Evolutionary conservation across 2,888 invertebrate genomes (phyloP), one percentile per base, ranked within the genome.

Genomic region (Tinea semifulvella): DNA sequence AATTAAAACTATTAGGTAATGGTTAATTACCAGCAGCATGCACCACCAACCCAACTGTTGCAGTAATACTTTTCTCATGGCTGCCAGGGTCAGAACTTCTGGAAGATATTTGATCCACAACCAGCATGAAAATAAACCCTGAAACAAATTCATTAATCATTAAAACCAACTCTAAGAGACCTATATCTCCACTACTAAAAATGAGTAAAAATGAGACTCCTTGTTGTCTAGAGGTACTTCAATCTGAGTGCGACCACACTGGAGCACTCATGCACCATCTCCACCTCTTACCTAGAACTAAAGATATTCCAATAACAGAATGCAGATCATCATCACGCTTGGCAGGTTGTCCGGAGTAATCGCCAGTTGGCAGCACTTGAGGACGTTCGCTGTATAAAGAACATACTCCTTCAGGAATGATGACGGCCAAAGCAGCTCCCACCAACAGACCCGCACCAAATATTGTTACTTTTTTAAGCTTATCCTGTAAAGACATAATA

Each of bases 381-480:
- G 61, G 54, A 10, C 59, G 57, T 11, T 83, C 83, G 43, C 75
- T 75, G 53, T 85, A 88, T 42, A 95, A 64, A 0, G 94, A 88
- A 47, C 96, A 85, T n/a, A 99, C 93, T 4, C 99, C 99, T 77
- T 99, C 99, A 0, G 99, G 99, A 55, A 99, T 98, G 45, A 99
- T 99, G 1, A 99, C 98, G 3, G 96, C 93, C 22, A 99, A 71
- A 0, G 99, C 98, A 19, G 99, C 98, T 1, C 99, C 99, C 1
- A 99, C 97, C 1, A 99, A 84, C 5, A 99, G 84, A 1, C 99
- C 99, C 5, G 99, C 98, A 44, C 99, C 99, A 51, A 99, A 88
- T 10, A 98, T 92, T 19, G 98, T 96, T 25, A 98, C 90, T 59
- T 94, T 85, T 62, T 96, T 93, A 22, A 99, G 81, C 68, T 96